Evolutionary conservation across 2,113 vertebrate species (phyloP), one percentile per base, ranked within the genome.

Genomic region (Petaurus breviceps): DNA sequence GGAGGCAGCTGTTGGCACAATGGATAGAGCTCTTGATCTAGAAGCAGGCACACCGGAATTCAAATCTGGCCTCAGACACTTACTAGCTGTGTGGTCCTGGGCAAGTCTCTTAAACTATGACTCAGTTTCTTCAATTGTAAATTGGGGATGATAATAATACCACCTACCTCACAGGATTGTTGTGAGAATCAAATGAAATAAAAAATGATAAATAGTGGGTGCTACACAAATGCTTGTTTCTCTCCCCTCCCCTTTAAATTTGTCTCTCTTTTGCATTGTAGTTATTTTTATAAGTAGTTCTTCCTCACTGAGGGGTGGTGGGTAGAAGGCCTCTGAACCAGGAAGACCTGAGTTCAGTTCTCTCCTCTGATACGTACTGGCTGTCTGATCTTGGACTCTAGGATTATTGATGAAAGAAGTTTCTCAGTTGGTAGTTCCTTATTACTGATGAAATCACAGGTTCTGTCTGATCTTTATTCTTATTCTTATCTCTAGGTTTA

Each of bases 171-270:
- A 24, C 61, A 28, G 91, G 77, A 3, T 55, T 25, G 8, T 94
- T 95, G 94, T 9, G 49, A 93, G 84, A 91, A 93, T 77, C 93
- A 92, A 95, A 94, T 84, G 53, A 47, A 47, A 93, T 5, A 46
- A 43, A 23, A 43, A 43, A 84, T 23, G 37, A 4, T n/a, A 37
- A 68, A 68, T n/a, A 16, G 12, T 16, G n/a, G 37, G 16, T n/a
- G 7, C 0, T n/a, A 68, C 61, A 68, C 16, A 77, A n/a, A 77
- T 43, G n/a, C n/a, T 84, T 84, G 8, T 43, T 8, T 43, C 68
- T 10, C n/a, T 51, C 2, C 55, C 28, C 37, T 61, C 51, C 23
- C 68, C 51, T 89, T 51, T 57, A 53, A 43, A 51, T 9, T 47
- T 28, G 5, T n/a, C 12, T 50, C 0, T 1, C 7, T 50, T 61